Percentiles rank a stretch among this genome's conserved stretches.
Evolutionary conservation across 2,888 invertebrate species (phyloP).

Genomic region (Amaurobius ferox): DNA sequence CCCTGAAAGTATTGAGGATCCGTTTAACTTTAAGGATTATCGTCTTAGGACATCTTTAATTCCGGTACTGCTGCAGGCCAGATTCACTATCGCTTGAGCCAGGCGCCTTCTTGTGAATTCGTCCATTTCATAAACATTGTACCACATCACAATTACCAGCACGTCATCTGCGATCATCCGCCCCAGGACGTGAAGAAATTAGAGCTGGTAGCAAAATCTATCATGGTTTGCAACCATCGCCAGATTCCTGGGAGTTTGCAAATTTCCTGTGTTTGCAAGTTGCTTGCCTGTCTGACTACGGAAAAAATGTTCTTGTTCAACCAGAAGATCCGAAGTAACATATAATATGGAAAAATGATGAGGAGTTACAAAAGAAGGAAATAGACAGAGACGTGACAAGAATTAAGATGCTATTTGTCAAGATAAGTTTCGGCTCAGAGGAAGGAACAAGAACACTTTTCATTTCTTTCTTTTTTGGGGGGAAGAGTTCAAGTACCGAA

Average conservation of each 20-base stretch:
- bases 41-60: neutral
- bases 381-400: neutral
- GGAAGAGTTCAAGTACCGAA: neutral
- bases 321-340: neutral
- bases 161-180: neutral
- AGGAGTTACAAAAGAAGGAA: neutral
- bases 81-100: neutral
- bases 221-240: neutral
- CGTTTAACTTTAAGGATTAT: too few relatives aligned
- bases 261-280: neutral
- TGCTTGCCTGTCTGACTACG: neutral
- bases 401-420: neutral
- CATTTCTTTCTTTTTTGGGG: neutral
- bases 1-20: too few relatives aligned
- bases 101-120: neutral
- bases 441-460: neutral
- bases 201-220: neutral
- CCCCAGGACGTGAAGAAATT: neutral
- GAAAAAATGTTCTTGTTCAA: neutral
- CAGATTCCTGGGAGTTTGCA: neutral
- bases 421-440: neutral
- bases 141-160: neutral
- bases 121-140: neutral
- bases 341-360: neutral
- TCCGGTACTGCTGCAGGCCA: neutral